Evolutionary conservation across 2,888 invertebrate genomes (phyloP).

Genomic region (Morpho achilles): DNA sequence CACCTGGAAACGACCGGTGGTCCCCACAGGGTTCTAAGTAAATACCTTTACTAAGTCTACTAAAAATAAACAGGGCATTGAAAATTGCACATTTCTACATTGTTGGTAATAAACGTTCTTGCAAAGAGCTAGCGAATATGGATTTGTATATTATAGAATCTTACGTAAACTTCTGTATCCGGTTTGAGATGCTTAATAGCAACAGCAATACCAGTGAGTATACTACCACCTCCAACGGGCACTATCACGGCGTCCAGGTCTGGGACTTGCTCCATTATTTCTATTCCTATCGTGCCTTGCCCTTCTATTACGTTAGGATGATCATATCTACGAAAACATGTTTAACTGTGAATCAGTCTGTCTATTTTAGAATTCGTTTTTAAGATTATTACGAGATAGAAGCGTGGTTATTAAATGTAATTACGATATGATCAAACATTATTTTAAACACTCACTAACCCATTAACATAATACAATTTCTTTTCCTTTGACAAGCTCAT

Average conservation of each 20-base stretch:
- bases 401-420: too few relatives aligned
- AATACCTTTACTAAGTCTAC: too few relatives aligned
- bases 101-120: too few relatives aligned
- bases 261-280: conserved; percentile 93
- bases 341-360: too few relatives aligned
- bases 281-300: conserved; percentile 95
- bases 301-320: conserved; percentile 96
- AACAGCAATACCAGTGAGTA: conserved; percentile 91
- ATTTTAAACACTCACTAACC: conserved; percentile 68
- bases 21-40: too few relatives aligned
- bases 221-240: conserved; percentile 95
- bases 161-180: conserved; percentile 90
- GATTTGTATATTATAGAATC: conserved; percentile 36
- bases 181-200: conserved; percentile 93
- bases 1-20: too few relatives aligned
- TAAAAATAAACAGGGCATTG: too few relatives aligned
- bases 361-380: too few relatives aligned
- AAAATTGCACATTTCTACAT: too few relatives aligned
- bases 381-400: too few relatives aligned
- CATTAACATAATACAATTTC: conserved; percentile 90
- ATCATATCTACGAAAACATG: conserved; percentile 83
- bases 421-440: too few relatives aligned
- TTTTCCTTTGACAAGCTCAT: conserved; percentile 85
- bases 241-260: conserved; percentile 92
- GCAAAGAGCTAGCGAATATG: too few relatives aligned